phyloP scores from a whole-genome alignment of 2,113 vertebrate species.

The Lota lota region DNA sequence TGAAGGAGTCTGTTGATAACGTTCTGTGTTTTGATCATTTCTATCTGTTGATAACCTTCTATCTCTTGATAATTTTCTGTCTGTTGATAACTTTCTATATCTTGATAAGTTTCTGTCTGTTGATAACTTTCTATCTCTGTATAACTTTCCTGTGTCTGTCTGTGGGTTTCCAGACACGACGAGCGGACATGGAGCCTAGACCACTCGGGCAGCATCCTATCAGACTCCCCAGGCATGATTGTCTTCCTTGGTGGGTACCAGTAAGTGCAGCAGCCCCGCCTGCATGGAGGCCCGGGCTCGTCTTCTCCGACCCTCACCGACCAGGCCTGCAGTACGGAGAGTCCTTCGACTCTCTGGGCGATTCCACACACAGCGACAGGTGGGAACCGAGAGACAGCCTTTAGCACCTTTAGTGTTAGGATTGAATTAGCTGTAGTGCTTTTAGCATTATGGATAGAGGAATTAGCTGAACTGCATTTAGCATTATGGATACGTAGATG shows the following conservation, averaged over 20 bases:
- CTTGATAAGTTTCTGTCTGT: too few relatives aligned
- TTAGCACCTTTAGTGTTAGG: neutral
- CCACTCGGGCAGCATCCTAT: constrained; percentile 89
- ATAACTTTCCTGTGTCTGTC: constrained; percentile 20
- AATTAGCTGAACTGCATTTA: constrained; percentile 8
- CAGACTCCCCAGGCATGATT: constrained; percentile 92
- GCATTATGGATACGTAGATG: constrained; percentile 8
- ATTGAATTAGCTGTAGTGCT: too few relatives aligned
- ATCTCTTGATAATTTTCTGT: too few relatives aligned
- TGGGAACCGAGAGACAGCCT: constrained; percentile 57
- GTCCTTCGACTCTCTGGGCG: constrained; percentile 90
- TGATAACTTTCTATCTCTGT: too few relatives aligned
- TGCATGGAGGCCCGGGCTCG: constrained; percentile 90
- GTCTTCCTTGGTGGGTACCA: constrained; percentile 95
- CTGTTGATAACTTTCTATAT: too few relatives aligned
- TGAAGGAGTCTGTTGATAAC: too few relatives aligned
- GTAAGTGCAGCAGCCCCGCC: constrained; percentile 96
- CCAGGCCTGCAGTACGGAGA: constrained; percentile 82
- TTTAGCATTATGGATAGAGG: neutral
- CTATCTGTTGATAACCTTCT: too few relatives aligned
- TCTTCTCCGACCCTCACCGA: constrained; percentile 79
- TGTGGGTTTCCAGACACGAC: constrained; percentile 80
- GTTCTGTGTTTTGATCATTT: too few relatives aligned
- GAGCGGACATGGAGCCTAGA: constrained; percentile 96
- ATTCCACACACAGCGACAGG: constrained; percentile 97